These are phyloP conservation scores for Eupeodes latifasciatus DNA, from an alignment of 2,888 invertebrate species.

Conservation along the genomic window DNA sequence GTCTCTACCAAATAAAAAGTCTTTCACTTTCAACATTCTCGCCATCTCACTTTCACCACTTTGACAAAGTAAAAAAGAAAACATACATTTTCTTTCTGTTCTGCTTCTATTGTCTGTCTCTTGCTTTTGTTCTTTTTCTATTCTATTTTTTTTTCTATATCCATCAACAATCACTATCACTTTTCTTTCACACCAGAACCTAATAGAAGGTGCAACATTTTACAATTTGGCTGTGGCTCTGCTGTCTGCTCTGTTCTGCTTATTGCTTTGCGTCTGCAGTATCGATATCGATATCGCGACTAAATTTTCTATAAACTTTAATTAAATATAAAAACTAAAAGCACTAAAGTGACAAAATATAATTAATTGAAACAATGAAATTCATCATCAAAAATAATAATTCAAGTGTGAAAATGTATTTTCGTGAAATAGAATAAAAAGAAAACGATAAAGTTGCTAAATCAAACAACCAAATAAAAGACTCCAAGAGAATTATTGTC, in stretches of 20 bases:
- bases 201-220: constrained; percentile 55
- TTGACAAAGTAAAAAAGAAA: neutral
- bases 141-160: neutral
- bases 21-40: neutral
- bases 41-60: neutral
- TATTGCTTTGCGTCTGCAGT: neutral
- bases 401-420: constrained; percentile 36
- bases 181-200: neutral
- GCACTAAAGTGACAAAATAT: constrained; percentile 3
- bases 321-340: neutral
- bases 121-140: constrained; percentile 26
- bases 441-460: neutral
- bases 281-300: constrained; percentile 11
- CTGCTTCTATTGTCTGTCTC: neutral
- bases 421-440: constrained; percentile 31
- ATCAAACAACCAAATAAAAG: neutral
- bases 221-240: constrained; percentile 57
- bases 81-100: neutral
- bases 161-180: neutral
- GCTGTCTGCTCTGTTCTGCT: neutral
- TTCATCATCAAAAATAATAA: constrained; percentile 21
- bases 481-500: neutral
- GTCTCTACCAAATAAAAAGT: neutral
- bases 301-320: constrained; percentile 13
- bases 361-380: constrained; percentile 37